Conservation (phyloP, 2,113 vertebrate species). For the Sander vitreus region DNA sequence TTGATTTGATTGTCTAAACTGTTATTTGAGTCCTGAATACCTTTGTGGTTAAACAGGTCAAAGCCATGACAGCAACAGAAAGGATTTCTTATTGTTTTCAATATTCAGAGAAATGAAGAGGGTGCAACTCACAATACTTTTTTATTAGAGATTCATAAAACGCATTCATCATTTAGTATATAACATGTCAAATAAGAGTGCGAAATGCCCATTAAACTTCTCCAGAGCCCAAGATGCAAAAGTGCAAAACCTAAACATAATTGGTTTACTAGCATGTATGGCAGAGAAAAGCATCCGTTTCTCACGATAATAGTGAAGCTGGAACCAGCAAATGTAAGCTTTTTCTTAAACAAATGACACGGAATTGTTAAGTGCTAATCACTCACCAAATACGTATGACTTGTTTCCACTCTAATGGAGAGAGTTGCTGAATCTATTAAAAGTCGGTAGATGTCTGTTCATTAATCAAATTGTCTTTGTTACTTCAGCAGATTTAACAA, state of each 20-base stretch:
- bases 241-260: not conserved
- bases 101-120: not conserved
- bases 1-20: not conserved
- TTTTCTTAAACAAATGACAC: not conserved
- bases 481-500: conserved; percentile 2
- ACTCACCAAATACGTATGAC: not conserved
- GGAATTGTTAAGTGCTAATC: not conserved
- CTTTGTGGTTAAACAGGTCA: not conserved
- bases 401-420: not conserved
- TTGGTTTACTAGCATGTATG: not conserved
- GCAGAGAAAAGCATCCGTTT: not conserved
- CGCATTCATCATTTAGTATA: not conserved
- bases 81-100: not conserved
- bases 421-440: not conserved
- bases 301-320: not conserved
- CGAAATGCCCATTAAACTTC: not conserved
- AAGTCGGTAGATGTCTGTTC: not conserved
- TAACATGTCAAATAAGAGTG: not conserved
- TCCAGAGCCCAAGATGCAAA: not conserved
- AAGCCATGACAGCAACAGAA: not conserved
- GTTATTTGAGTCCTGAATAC: not conserved
- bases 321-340: not conserved
- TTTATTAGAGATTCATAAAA: not conserved
- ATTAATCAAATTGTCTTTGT: not conserved
- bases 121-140: not conserved